These are phyloP conservation scores for Drosophila gunungcola DNA, from an alignment of 1,140 invertebrate species.

Conservation along the genomic window DNA sequence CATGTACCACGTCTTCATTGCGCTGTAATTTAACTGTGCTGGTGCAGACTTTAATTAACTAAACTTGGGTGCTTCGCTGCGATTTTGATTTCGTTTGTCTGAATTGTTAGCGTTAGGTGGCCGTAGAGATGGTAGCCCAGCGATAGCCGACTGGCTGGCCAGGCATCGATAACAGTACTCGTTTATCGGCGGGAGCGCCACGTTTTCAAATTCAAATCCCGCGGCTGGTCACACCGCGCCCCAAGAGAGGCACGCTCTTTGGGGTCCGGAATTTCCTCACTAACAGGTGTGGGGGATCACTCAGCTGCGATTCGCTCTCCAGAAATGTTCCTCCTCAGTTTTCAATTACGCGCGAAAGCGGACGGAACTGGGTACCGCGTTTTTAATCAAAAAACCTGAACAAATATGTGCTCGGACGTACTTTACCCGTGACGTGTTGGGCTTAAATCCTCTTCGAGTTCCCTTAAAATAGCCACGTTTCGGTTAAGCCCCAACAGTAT, in stretches of 20 bases:
- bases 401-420: slow-evolving; percentile 51
- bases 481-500: slow-evolving; percentile 43
- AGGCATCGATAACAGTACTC: slow-evolving; percentile 9
- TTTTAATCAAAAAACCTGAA: slow-evolving; percentile 16
- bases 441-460: slow-evolving; percentile 16
- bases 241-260: neutral
- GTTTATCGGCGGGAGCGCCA: slow-evolving; percentile 11
- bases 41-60: slow-evolving; percentile 20
- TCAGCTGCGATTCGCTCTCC: slow-evolving; percentile 9
- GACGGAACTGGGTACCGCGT: slow-evolving; percentile 1
- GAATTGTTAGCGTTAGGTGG: slow-evolving; percentile 16
- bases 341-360: slow-evolving; percentile 31
- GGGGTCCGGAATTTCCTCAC: neutral
- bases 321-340: slow-evolving; percentile 34
- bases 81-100: slow-evolving; percentile 19
- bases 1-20: slow-evolving; percentile 68
- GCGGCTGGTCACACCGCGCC: neutral
- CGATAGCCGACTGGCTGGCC: neutral
- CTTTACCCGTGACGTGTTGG: slow-evolving; percentile 59
- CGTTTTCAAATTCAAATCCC: neutral
- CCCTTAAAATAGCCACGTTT: slow-evolving; percentile 28
- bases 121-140: neutral
- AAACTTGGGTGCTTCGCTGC: slow-evolving; percentile 3
- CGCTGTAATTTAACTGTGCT: slow-evolving; percentile 15
- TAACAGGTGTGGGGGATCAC: slow-evolving; percentile 41